Evolutionary conservation across 2,888 invertebrate species (phyloP), one percentile per base, ranked within the genome.

Genomic region (Belgica antarctica): DNA sequence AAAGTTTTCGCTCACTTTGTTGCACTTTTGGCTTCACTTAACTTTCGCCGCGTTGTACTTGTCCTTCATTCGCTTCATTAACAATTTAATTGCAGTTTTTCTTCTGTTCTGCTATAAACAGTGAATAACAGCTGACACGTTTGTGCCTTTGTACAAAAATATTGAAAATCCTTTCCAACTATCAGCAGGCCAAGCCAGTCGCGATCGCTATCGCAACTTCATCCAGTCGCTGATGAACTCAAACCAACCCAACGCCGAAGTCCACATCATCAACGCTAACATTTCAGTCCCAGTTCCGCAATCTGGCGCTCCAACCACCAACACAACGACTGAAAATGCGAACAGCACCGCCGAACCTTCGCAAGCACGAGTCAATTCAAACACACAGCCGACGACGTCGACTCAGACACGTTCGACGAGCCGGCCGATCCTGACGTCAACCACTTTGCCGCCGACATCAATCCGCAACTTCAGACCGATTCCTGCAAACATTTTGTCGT

Each of bases 361-460:
- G 71, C 75, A 17, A 72, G 75, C 19, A 72, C 82, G 87, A 69
- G 85, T 85, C 10, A 86, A 85, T 73, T 85, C 87, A 2, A 85
- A 85, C 59, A 46, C 89, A 2, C 84, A 87, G 77, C 87, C 88
- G 22, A 89, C 88, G 8, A 88, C 88, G 22, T 83, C 88, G 0
- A 88, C 88, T 0, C 85, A 87, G 75, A 89, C 88, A 1, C 82
- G 88, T 36, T 86, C 87, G 66, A 87, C 88, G 15, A 80, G 86
- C 4, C 82, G 89, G 25, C 87, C 88, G 0, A 85, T 88, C 8
- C 87, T 87, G 75, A 82, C 87, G 61, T 84, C 85, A 12, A 81
- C 83, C 71, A 82, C 82, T 74, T 81, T 84, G 12, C 81, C 86
- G 73, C 84, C 83, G 73, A 81, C 77, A 57, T 72, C 73, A 70